These are phyloP conservation scores for Emydura subglobosa DNA, from an alignment of 2,113 vertebrate species.

Conservation along the genomic window DNA sequence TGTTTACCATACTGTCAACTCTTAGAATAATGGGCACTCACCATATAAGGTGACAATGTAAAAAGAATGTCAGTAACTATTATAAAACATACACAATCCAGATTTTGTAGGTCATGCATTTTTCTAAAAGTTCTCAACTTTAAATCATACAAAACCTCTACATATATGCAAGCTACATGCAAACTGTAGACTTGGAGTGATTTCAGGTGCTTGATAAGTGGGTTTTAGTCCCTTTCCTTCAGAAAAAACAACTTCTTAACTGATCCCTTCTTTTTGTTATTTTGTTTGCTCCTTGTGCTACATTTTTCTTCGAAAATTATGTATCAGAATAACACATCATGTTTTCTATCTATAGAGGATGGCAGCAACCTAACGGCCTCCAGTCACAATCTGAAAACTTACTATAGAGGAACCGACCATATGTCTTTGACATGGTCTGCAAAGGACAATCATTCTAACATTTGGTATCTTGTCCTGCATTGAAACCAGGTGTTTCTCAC, in stretches of 20 bases:
- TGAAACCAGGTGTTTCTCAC: not conserved
- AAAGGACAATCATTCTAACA: not conserved
- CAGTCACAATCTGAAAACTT: not conserved
- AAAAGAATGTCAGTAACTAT: not conserved
- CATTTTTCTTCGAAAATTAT: not conserved
- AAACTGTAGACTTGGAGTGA: not conserved
- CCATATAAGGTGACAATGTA: accelerated
- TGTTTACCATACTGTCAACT: constrained; percentile 1
- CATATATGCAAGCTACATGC: constrained; percentile 25
- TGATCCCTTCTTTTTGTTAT: not conserved
- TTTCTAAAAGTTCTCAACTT: not conserved
- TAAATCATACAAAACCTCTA: constrained; percentile 9
- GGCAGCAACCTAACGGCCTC: not conserved
- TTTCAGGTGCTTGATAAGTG: not conserved
- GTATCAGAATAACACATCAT: not conserved
- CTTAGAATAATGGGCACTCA: not conserved
- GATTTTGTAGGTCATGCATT: constrained; percentile 27
- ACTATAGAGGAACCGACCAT: not conserved
- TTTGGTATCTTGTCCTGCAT: not conserved
- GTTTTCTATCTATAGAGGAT: not conserved
- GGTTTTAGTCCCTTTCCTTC: not conserved
- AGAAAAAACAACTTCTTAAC: not conserved
- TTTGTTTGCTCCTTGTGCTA: not conserved
- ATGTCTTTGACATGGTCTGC: not conserved
- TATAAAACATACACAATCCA: not conserved